Percentiles rank a stretch among this genome's conserved stretches.
These are phyloP conservation scores for Eueides isabella DNA, from an alignment of 1,140 invertebrate species.

Conservation along the genomic window DNA sequence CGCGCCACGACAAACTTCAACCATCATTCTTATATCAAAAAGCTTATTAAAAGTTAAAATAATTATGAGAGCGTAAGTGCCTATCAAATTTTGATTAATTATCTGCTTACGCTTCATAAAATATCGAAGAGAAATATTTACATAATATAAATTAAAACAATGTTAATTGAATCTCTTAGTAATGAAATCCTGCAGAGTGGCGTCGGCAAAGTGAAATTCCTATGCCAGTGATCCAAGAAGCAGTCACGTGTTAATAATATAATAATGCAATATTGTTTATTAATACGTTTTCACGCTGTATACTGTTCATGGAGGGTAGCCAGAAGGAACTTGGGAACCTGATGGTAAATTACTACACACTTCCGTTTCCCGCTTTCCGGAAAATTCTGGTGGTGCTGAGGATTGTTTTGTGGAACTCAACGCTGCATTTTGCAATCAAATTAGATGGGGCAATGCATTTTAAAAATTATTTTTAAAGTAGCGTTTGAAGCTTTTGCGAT, in stretches of 20 bases:
- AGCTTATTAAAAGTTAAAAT: conserved; percentile 13
- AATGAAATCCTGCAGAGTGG: conserved; percentile 42
- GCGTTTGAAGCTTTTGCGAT: no score
- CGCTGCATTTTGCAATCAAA: no score
- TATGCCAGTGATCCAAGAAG: conserved; percentile 30
- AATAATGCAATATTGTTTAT: neutral
- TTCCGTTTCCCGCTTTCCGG: no score
- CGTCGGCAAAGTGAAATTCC: conserved; percentile 40
- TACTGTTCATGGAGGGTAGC: no score
- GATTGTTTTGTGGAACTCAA: no score
- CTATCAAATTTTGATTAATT: conserved; percentile 32
- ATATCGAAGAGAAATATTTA: conserved; percentile 43
- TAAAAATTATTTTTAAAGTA: no score
- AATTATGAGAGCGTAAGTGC: conserved; percentile 18
- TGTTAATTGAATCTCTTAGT: conserved; percentile 47
- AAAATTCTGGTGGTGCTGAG: no score
- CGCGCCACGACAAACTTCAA: no score
- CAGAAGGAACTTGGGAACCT: no score
- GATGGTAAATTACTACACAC: no score
- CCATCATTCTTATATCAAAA: neutral
- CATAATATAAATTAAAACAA: conserved; percentile 48
- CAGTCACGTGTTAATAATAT: conserved; percentile 33
- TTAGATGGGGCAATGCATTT: no score
- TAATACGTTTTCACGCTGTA: neutral
- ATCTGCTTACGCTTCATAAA: conserved; percentile 40